Evolutionary conservation across 2,797 vertebrate species (phyloP), one percentile per base, ranked within the genome.

Genomic region (Orestias chungarensis): DNA sequence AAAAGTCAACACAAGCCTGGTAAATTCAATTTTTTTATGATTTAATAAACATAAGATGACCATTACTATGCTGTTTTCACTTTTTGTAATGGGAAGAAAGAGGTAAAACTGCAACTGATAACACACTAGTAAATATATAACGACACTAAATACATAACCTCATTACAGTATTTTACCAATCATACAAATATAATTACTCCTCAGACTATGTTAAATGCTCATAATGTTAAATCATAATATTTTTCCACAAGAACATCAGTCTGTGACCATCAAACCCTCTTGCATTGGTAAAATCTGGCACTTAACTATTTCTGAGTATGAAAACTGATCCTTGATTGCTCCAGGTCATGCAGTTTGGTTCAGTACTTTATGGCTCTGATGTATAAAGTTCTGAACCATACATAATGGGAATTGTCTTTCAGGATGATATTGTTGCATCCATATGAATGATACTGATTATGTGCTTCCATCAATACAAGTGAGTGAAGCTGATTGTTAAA

Each of bases 391-490:
- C 43, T 14, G 3, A 38, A 38, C 65, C n/a, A 9, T 50, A n/a
- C 35, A 6, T 31, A 64, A 65, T 20, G 31, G 35, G 33, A 71
- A 20, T 68, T 18, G 44, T 17, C 43, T 14, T 10, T 52, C 49
- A 14, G 49, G 1, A 0, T 15, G 50, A 52, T 52, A 6, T 12
- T 11, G 50, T 25, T 1, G 38, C 23, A 29, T 78, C 68, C 33
- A 38, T 46, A 6, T n/a, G 55, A 43, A 71, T 31, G 38, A 11
- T 35, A 61, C 66, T 76, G 73, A 80, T 81, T 66, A 76, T 73
- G 29, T 35, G 31, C 43, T 69, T 52, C 66, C 65, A 40, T 43
- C 27, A 15, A 25, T 18, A 57, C 31, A 65, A 44, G 17, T 4
- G n/a, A 4, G 44, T 38, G 42, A 29, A 31, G 52, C 59, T 25